A percentile compares a stretch with the other conserved stretches of the same genome.
phyloP scores from a whole-genome alignment of 2,888 invertebrate species.

The Tridacna gigas region DNA sequence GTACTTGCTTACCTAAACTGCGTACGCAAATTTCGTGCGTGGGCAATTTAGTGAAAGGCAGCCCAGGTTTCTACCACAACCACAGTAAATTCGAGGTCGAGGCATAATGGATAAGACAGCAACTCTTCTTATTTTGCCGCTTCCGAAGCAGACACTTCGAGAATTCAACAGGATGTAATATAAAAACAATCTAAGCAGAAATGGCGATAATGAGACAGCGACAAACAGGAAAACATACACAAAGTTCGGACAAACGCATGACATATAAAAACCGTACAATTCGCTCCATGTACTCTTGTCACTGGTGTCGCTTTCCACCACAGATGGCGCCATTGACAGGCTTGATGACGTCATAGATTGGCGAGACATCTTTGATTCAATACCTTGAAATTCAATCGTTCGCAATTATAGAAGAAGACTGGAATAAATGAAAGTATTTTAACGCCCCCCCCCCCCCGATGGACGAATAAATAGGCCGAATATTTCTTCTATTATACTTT shows the following conservation, averaged over 20 bases:
- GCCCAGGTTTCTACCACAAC: no score
- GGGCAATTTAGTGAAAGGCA: no score
- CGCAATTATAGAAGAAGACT: no score
- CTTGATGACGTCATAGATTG: slow-evolving; percentile 42
- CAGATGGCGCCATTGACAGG: slow-evolving; percentile 37
- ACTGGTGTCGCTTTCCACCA: slow-evolving; percentile 25
- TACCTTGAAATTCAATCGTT: no score
- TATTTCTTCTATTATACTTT: no score
- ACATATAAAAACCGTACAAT: background rate
- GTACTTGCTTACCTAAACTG: no score
- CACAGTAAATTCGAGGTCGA: no score
- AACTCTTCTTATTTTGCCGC: background rate
- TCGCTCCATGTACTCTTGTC: slow-evolving; percentile 9
- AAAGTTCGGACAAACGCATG: background rate
- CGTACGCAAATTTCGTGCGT: no score
- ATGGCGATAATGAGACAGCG: background rate
- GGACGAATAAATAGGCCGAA: no score
- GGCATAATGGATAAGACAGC: no score
- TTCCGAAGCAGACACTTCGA: background rate
- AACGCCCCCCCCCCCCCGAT: no score
- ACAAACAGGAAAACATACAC: background rate
- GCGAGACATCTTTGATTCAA: slow-evolving; percentile 27
- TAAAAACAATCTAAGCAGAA: background rate
- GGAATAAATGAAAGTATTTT: no score
- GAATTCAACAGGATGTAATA: background rate